These are phyloP conservation scores for Stictonetta naevosa DNA, from an alignment of 2,113 vertebrate genomes.

Conservation along the genomic window DNA sequence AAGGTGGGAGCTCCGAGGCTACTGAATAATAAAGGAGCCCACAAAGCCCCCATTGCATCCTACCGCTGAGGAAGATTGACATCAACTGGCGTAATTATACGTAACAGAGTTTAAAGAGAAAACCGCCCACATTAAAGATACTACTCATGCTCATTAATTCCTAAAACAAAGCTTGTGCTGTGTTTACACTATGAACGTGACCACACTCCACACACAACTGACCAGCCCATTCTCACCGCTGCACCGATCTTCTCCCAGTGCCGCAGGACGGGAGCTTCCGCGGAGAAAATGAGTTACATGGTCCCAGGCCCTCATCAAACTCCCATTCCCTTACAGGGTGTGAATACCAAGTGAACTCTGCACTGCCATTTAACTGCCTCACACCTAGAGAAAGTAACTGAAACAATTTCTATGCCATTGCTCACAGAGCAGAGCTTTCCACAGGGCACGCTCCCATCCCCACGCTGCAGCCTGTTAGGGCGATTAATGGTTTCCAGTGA, in stretches of 20 bases:
- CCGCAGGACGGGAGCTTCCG: background rate
- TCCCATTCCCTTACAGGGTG: background rate
- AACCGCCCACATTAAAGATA: background rate
- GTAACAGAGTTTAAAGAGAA: background rate
- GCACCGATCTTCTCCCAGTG: background rate
- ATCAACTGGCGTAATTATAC: background rate
- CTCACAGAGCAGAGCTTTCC: background rate
- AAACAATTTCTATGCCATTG: background rate
- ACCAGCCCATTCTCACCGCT: background rate
- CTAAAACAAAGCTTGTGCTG: background rate
- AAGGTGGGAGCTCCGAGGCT: slow-evolving; percentile 2
- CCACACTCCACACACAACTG: background rate
- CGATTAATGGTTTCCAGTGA: background rate
- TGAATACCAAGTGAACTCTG: background rate
- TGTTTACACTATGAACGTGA: background rate
- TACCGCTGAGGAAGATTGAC: background rate
- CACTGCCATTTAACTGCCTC: background rate
- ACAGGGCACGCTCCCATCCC: background rate
- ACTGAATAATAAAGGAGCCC: slow-evolving; percentile 10
- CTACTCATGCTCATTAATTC: background rate
- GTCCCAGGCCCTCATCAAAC: background rate
- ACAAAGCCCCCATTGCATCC: background rate
- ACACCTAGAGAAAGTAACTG: background rate
- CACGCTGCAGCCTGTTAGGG: background rate
- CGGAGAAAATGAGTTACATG: background rate